Percentiles rank a stretch among this genome's conserved stretches.
These are phyloP conservation scores for Oreotragus oreotragus DNA, from an alignment of 2,113 vertebrate species.

Conservation along the genomic window DNA sequence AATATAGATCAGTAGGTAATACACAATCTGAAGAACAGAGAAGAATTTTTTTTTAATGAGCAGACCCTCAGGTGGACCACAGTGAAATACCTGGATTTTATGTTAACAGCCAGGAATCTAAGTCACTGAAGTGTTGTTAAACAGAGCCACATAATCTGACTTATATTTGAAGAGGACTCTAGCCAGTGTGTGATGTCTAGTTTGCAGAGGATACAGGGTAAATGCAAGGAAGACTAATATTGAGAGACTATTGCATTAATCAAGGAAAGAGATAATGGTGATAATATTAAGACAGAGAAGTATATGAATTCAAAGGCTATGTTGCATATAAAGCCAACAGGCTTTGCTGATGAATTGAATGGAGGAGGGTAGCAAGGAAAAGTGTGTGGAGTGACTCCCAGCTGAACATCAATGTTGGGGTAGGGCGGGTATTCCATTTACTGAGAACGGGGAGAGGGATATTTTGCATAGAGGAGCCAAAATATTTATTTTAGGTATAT, in stretches of 20 bases:
- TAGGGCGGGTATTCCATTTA: not conserved
- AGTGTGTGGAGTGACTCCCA: not conserved
- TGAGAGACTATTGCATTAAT: not conserved
- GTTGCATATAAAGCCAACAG: not conserved
- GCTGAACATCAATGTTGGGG: not conserved
- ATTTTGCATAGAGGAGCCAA: conserved; percentile 9
- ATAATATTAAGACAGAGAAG: not conserved
- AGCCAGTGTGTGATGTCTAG: not conserved
- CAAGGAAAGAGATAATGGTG: not conserved
- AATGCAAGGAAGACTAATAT: not conserved
- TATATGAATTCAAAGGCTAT: not conserved
- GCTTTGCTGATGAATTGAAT: not conserved
- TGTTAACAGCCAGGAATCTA: not conserved
- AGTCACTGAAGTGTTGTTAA: not conserved
- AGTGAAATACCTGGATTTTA: not conserved
- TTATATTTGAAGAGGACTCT: not conserved
- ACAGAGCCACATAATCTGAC: not conserved
- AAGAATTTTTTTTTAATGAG: not conserved
- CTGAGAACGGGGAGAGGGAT: not conserved
- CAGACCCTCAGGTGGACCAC: not conserved
- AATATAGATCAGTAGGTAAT: not conserved
- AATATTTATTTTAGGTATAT: not conserved
- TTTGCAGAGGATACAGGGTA: not conserved
- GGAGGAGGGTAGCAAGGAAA: not conserved
- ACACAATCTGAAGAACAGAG: not conserved